These are phyloP conservation scores for Lycaon pictus DNA, from an alignment of 2,113 vertebrate species.

Conservation along the genomic window DNA sequence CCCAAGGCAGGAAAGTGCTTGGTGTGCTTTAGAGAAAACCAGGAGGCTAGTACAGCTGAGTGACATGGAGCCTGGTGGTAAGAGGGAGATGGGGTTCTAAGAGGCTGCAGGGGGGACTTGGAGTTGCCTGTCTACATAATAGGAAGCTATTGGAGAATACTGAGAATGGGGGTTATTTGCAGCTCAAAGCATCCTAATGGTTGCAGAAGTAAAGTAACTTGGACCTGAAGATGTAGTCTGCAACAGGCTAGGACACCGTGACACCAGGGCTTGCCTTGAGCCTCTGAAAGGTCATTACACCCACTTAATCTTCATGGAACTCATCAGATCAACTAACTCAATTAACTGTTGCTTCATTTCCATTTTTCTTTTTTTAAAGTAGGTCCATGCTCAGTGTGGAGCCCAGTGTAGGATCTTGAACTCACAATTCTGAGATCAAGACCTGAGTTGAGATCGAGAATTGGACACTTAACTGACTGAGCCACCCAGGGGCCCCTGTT, in stretches of 20 bases:
- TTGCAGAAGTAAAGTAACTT: neutral
- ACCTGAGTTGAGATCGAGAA: neutral
- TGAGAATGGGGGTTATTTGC: neutral
- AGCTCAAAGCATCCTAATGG: neutral
- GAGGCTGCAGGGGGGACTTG: neutral
- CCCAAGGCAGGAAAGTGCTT: neutral
- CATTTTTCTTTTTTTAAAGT: neutral
- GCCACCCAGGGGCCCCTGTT: no score
- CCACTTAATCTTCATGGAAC: neutral
- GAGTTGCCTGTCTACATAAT: neutral
- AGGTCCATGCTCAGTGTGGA: no score
- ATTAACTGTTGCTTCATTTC: neutral
- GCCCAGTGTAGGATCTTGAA: neutral
- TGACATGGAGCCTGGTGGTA: neutral
- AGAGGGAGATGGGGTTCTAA: neutral
- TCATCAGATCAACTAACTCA: neutral
- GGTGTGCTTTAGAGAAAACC: neutral
- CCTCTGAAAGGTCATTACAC: neutral
- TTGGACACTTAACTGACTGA: neutral
- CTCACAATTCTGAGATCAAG: neutral
- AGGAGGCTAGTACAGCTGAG: neutral
- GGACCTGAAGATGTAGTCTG: neutral
- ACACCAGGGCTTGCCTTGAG: neutral
- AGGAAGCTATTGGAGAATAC: neutral
- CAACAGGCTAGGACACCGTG: neutral